These are phyloP conservation scores for Coremacera marginata DNA, from an alignment of 2,888 invertebrate species.

Conservation along the genomic window DNA sequence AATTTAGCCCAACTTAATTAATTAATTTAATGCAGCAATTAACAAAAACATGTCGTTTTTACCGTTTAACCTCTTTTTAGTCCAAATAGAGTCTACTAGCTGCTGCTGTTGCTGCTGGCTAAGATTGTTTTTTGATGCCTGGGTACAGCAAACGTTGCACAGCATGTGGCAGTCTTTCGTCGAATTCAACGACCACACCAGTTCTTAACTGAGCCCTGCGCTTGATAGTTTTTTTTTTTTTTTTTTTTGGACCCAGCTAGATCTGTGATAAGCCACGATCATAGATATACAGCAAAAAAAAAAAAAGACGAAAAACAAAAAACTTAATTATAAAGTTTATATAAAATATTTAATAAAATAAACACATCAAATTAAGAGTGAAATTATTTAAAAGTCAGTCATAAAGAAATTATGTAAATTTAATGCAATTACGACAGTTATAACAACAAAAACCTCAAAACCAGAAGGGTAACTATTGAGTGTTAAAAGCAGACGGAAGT, in stretches of 20 bases:
- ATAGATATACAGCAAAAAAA: not conserved
- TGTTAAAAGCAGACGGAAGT: not conserved
- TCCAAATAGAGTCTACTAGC: not conserved
- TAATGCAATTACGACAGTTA: not conserved
- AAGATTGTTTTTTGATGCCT: not conserved
- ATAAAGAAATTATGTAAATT: constrained; percentile 6
- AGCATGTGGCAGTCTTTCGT: constrained; percentile 5
- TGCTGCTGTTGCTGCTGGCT: not conserved
- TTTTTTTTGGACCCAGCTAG: no score
- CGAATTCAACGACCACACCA: not conserved
- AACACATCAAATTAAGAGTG: not conserved
- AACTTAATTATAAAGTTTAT: no score
- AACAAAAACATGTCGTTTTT: constrained; percentile 9
- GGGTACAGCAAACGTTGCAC: not conserved
- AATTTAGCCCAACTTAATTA: constrained; percentile 6
- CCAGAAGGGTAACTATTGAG: not conserved
- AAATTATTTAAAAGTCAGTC: not conserved
- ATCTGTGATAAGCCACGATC: not conserved
- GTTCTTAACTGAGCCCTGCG: not conserved
- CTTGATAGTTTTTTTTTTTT: no score
- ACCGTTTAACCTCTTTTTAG: not conserved
- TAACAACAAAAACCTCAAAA: no score
- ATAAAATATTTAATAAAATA: not conserved
- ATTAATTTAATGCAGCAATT: constrained; percentile 10
- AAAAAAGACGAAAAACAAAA: not conserved